Percentiles rank a stretch among this genome's conserved stretches.
Conservation (phyloP, 2,888 invertebrate genomes). For the Sinodicranocentrus sp. region DNA sequence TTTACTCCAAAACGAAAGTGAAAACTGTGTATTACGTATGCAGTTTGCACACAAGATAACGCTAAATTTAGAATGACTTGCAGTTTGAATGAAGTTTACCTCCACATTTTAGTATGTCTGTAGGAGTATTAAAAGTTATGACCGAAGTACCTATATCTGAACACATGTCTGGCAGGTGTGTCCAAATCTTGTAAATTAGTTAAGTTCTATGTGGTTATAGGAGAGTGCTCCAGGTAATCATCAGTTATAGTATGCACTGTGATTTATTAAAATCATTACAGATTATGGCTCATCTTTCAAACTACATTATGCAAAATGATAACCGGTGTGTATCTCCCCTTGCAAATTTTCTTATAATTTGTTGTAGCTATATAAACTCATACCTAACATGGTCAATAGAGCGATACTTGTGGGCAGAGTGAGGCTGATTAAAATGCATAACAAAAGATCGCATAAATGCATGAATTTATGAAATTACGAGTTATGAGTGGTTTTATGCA, state of each 20-base stretch:
- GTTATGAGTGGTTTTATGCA: too few species aligned
- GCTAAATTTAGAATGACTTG: neutral
- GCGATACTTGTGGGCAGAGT: too few species aligned
- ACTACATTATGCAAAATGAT: constrained; percentile 10
- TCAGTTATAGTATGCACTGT: neutral
- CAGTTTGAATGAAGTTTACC: too few species aligned
- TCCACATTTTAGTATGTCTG: too few species aligned
- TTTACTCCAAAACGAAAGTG: constrained; percentile 27
- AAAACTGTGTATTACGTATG: constrained; percentile 32
- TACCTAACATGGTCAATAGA: too few species aligned
- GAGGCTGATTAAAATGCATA: too few species aligned
- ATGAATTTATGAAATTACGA: too few species aligned
- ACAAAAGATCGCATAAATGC: too few species aligned
- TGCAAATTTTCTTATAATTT: neutral
- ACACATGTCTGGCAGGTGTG: too few species aligned
- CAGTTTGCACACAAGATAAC: constrained; percentile 2
- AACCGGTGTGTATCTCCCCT: neutral
- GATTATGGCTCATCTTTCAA: neutral
- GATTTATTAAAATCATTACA: neutral
- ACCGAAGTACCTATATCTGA: too few species aligned
- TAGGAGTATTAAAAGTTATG: too few species aligned
- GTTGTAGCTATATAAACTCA: neutral
- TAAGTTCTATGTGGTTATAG: constrained; percentile 7
- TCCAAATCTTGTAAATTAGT: neutral
- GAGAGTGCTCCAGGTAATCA: constrained; percentile 18